Evolutionary conservation across 53 echinoderm and acorn worm species (phyloP).

Genomic region (Paelopatides confundens): DNA sequence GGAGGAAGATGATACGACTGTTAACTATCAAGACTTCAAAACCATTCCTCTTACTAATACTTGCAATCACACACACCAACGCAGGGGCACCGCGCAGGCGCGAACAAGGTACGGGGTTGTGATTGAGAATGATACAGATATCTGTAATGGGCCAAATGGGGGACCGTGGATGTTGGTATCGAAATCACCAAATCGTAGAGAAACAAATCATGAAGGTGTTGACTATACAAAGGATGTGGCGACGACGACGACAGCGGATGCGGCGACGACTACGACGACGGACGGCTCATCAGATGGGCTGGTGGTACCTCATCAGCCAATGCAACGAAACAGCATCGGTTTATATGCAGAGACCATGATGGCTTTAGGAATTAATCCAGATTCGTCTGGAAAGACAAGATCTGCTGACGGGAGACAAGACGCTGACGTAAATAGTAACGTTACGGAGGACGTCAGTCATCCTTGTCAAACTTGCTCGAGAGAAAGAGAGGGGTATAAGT

Average conservation of each 20-base stretch:
- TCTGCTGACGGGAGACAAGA: background rate
- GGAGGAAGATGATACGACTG: conserved; percentile 11
- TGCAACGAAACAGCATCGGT: conserved; percentile 27
- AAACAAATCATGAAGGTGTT: background rate
- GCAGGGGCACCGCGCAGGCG: background rate
- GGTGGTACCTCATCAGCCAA: background rate
- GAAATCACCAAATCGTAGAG: background rate
- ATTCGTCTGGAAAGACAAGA: background rate
- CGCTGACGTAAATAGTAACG: conserved; percentile 19
- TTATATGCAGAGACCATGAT: conserved; percentile 41
- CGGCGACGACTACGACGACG: too few relatives aligned
- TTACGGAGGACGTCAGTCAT: background rate
- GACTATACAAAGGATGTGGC: background rate
- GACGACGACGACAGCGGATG: background rate
- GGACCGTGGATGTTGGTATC: background rate
- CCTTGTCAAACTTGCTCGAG: background rate
- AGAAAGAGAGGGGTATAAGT: background rate
- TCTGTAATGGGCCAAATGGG: background rate
- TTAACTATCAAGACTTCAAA: background rate
- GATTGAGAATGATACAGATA: background rate
- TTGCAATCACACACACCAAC: background rate
- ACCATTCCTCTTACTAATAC: background rate
- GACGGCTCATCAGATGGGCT: background rate
- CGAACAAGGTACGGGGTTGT: background rate
- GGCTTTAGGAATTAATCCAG: conserved; percentile 12